Conservation (phyloP, 1,140 invertebrate genomes). For the Oscheius sp. region DNA sequence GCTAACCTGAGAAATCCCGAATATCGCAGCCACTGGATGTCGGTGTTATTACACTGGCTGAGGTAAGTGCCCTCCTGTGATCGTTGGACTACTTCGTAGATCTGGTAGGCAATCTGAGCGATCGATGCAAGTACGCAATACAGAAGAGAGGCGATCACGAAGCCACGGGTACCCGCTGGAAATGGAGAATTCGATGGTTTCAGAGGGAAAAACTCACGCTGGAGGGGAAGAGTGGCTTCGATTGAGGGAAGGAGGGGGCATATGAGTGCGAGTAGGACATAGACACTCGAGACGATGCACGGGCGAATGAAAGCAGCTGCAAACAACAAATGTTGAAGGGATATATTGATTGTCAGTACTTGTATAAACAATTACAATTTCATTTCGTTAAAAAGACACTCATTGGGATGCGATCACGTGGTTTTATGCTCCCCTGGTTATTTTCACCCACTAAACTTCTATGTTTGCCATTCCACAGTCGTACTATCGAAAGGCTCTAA, state of each 20-base stretch:
- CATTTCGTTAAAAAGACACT: background rate
- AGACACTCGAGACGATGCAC: constrained; percentile 48
- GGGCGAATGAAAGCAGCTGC: constrained; percentile 50
- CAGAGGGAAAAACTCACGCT: background rate
- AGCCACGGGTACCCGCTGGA: constrained; percentile 25
- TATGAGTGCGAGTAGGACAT: constrained; percentile 48
- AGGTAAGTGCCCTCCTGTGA: constrained; percentile 32
- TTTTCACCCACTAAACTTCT: no score
- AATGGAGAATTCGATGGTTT: background rate
- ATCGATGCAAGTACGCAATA: constrained; percentile 32
- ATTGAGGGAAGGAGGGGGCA: constrained; percentile 45
- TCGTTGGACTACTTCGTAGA: constrained; percentile 42
- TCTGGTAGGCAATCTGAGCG: constrained; percentile 47
- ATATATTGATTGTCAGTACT: constrained; percentile 9
- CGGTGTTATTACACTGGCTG: constrained; percentile 30
- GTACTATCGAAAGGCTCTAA: constrained; percentile 4
- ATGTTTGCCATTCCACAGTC: background rate
- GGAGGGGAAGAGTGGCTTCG: background rate
- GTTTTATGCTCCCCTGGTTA: no score
- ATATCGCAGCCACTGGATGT: constrained; percentile 44
- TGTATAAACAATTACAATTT: constrained; percentile 27
- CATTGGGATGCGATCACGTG: background rate
- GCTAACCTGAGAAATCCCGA: constrained; percentile 46
- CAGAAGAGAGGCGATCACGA: constrained; percentile 33
- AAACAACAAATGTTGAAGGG: background rate